Conservation (phyloP, 2,797 vertebrate genomes). For the Periparus ater region DNA sequence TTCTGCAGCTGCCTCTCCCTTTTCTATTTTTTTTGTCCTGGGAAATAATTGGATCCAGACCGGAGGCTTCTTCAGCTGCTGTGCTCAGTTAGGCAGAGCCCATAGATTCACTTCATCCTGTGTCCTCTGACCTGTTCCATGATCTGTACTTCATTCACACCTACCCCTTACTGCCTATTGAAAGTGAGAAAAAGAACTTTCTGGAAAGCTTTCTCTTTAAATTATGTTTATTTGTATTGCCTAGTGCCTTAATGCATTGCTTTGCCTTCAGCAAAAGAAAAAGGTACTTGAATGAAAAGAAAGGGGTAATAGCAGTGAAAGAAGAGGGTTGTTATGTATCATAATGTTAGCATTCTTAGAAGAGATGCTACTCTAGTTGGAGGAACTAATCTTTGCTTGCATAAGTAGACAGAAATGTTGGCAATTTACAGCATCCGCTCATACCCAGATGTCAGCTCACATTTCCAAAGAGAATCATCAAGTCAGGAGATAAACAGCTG, state of each 20-base stretch:
- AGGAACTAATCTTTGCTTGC: constrained; percentile 60
- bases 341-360: constrained; percentile 44
- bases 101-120: neutral
- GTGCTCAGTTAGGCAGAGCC: neutral
- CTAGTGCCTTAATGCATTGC: constrained; percentile 21
- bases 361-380: constrained; percentile 35
- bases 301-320: constrained; percentile 25
- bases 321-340: constrained; percentile 40
- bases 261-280: constrained; percentile 24
- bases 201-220: constrained; percentile 30
- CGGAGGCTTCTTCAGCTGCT: neutral
- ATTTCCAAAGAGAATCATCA: constrained; percentile 66
- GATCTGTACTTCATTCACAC: neutral
- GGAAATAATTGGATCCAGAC: neutral
- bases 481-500: constrained; percentile 67
- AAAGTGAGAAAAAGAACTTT: neutral
- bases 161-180: neutral
- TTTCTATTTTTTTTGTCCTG: neutral
- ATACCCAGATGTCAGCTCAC: constrained; percentile 60
- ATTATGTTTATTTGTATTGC: constrained; percentile 23
- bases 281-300: constrained; percentile 39
- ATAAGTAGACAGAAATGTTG: constrained; percentile 61
- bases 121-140: neutral
- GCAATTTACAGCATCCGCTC: constrained; percentile 62
- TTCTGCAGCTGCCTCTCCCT: neutral